Evolutionary conservation across 2,888 invertebrate species (phyloP).

Genomic region (Campoplex capitator): DNA sequence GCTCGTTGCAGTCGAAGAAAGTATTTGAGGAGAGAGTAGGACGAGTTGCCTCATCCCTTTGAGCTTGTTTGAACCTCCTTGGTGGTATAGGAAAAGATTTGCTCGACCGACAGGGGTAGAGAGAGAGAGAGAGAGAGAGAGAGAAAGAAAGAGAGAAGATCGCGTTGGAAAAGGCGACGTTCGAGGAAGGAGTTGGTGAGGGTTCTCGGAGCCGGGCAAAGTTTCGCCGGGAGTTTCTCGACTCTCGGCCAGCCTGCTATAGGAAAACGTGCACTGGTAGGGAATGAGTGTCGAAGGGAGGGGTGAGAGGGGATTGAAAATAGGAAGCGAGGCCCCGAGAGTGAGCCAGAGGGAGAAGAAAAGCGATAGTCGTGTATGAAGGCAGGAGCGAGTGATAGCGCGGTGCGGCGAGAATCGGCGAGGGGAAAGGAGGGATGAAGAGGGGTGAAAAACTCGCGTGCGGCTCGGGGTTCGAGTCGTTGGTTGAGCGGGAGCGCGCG

Average conservation of each 20-base stretch:
- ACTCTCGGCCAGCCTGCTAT: slow-evolving; percentile 36
- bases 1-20: slow-evolving; percentile 29
- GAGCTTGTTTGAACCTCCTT: slow-evolving; percentile 29
- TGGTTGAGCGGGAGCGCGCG: slow-evolving; percentile 71
- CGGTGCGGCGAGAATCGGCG: slow-evolving; percentile 1
- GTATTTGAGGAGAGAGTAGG: slow-evolving; percentile 16
- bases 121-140: background rate
- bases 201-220: slow-evolving; percentile 65
- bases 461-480: slow-evolving; percentile 62
- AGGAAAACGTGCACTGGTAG: slow-evolving; percentile 39
- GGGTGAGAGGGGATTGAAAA: slow-evolving; percentile 36
- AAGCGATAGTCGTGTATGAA: slow-evolving; percentile 27
- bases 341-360: slow-evolving; percentile 32
- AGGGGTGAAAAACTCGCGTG: slow-evolving; percentile 58
- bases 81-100: slow-evolving; percentile 41
- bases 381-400: slow-evolving; percentile 26
- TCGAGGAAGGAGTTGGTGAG: slow-evolving; percentile 33
- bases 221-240: slow-evolving; percentile 68
- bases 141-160: slow-evolving; percentile 28
- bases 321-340: slow-evolving; percentile 32
- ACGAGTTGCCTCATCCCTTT: slow-evolving; percentile 26
- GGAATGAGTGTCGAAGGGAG: background rate
- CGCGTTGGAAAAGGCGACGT: slow-evolving; percentile 31
- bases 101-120: slow-evolving; percentile 2
- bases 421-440: slow-evolving; percentile 2